A percentile compares a stretch with the other conserved stretches of the same genome.
phyloP scores from a whole-genome alignment of 2,888 invertebrate genomes.

The Heliconius charithonia region DNA sequence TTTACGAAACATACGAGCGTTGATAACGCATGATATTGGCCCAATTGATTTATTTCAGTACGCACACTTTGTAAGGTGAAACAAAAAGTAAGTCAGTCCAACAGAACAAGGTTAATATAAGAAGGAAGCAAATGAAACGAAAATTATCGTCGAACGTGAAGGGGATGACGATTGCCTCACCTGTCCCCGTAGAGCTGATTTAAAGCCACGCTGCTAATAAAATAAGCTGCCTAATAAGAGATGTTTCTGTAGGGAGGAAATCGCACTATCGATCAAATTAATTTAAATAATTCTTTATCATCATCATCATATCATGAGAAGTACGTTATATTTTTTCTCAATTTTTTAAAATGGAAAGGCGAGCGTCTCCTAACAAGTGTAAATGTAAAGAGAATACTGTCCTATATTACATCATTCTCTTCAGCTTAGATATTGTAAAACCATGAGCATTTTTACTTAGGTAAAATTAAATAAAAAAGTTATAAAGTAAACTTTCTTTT shows the following conservation, averaged over 20 bases:
- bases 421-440: neutral
- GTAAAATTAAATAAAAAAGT: neutral
- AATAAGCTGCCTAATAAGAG: slow-evolving; percentile 64
- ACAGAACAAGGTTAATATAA: slow-evolving; percentile 30
- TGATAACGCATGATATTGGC: slow-evolving; percentile 47
- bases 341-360: too few species aligned
- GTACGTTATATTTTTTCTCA: neutral
- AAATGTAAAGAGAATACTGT: too few species aligned
- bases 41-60: slow-evolving; percentile 41
- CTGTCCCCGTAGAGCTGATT: slow-evolving; percentile 60
- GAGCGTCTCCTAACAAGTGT: too few species aligned
- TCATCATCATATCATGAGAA: neutral
- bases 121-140: slow-evolving; percentile 48
- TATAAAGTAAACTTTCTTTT: neutral
- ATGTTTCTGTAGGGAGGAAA: slow-evolving; percentile 46
- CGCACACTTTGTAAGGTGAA: slow-evolving; percentile 16
- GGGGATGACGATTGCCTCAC: slow-evolving; percentile 61
- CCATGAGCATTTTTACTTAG: neutral
- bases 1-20: slow-evolving; percentile 62
- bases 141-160: slow-evolving; percentile 63
- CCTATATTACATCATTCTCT: too few species aligned
- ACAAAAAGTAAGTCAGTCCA: slow-evolving; percentile 10
- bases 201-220: slow-evolving; percentile 62
- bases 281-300: neutral
- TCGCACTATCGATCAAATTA: slow-evolving; percentile 31